Evolutionary conservation across 2,888 invertebrate genomes (phyloP).

Genomic region (Blastobasis lacticolella): DNA sequence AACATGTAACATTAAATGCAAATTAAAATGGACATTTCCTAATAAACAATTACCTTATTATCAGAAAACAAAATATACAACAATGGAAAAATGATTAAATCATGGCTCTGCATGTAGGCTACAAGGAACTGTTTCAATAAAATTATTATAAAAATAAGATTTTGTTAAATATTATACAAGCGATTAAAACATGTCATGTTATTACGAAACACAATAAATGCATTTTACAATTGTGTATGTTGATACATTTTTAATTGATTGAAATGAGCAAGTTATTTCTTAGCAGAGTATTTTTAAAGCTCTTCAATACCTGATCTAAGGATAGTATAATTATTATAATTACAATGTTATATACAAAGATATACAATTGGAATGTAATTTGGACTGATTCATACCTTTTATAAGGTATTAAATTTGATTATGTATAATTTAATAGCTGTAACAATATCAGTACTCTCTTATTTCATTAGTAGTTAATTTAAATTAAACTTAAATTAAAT

Average conservation of each 20-base stretch:
- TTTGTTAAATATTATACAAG: neutral
- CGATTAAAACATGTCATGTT: neutral
- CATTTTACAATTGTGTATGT: constrained; percentile 28
- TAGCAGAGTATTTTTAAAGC: constrained; percentile 61
- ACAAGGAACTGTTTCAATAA: neutral
- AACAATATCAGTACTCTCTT: constrained; percentile 65
- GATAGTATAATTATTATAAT: constrained; percentile 28
- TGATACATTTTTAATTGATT: constrained; percentile 32
- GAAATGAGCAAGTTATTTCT: constrained; percentile 58
- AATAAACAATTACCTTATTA: too few relatives aligned
- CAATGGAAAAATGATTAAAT: too few relatives aligned
- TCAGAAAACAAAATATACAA: too few relatives aligned
- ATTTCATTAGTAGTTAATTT: neutral
- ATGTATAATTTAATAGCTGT: constrained; percentile 44
- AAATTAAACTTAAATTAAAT: constrained; percentile 11
- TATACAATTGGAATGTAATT: constrained; percentile 68
- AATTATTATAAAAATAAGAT: neutral
- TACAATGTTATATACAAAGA: constrained; percentile 48
- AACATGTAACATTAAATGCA: too few relatives aligned
- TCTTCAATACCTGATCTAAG: constrained; percentile 52
- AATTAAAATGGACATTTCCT: too few relatives aligned
- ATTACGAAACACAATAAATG: constrained; percentile 41
- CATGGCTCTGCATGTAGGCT: too few relatives aligned
- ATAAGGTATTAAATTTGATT: constrained; percentile 30
- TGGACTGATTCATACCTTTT: constrained; percentile 60